Conservation (phyloP, 2,113 vertebrate genomes). For the Odontophorus gujanensis region DNA sequence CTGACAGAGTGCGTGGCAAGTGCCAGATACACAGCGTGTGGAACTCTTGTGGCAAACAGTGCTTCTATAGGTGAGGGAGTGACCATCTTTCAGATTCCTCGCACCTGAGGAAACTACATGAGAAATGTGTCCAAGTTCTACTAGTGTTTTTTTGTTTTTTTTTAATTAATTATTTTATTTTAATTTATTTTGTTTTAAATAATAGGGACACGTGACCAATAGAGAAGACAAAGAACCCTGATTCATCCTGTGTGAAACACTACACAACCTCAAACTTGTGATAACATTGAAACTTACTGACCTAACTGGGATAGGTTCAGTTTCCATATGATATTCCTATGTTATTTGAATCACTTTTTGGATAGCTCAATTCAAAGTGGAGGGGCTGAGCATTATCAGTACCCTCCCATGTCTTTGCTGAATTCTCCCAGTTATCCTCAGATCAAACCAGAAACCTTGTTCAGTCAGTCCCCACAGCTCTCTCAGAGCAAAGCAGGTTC, state of each 20-base stretch:
- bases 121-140: background rate
- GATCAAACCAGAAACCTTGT: background rate
- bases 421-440: background rate
- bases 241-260: background rate
- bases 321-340: background rate
- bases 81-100: background rate
- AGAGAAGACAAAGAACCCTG: background rate
- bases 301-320: background rate
- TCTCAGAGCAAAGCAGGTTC: background rate
- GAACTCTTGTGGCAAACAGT: fast-evolving
- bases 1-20: background rate
- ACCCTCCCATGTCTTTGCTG: background rate
- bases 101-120: background rate
- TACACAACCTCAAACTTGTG: background rate
- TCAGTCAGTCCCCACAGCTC: background rate
- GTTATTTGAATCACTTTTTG: background rate
- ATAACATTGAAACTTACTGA: background rate
- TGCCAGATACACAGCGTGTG: fast-evolving
- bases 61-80: background rate
- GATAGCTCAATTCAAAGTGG: background rate
- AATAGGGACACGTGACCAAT: background rate
- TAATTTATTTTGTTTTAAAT: background rate
- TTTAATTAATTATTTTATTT: background rate
- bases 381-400: background rate
- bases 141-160: no score